Evolutionary conservation across 2,888 invertebrate species (phyloP), one percentile per base, ranked within the genome.

Genomic region (Drosophila kokeensis): DNA sequence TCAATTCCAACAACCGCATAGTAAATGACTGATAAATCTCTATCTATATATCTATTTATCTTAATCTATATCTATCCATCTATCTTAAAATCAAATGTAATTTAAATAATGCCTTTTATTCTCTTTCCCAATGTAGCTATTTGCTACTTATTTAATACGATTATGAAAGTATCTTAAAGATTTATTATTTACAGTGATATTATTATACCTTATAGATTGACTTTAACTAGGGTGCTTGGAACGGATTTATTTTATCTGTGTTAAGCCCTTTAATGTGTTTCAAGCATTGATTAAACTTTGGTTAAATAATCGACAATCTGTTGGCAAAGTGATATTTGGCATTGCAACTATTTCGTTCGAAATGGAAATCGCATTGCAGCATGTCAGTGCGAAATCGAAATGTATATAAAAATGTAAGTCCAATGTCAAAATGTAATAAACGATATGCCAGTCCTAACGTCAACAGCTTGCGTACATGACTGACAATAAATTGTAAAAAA

Each of bases 21-120:
- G 84, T 83, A 77, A 83, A 75, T 89, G 76, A 83, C 59, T 63
- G 50, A 49, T 40, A 57, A 45, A 66, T 59, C 53, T 45, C 50
- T 62, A 21, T 30, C 30, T 15, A 21, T 48, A 30, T 18, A 68
- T 24, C n/a, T 63, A 72, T 62, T 6, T 55, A 36, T 38, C 29
- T 50, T 24, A 45, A 27, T 36, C 5, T 11, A 13, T 38, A 27
- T 27, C 27, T 18, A 55, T 30, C 61, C 59, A 32, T 45, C 13
- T n/a, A 7, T 18, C 18, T n/a, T 5, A 40, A 15, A 0, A 15
- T 29, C n/a, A 15, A 57, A 42, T 15, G 30, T 21, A 6, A 42
- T 57, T 30, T 10, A 10, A 24, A 7, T 30, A 4, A 6, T 18
- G 34, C 10, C 6, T 7, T 53, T 11, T 24, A 29, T 27, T 29